phyloP scores from a whole-genome alignment of 35 echinoderm and acorn worm species.

The Acanthaster planci region DNA sequence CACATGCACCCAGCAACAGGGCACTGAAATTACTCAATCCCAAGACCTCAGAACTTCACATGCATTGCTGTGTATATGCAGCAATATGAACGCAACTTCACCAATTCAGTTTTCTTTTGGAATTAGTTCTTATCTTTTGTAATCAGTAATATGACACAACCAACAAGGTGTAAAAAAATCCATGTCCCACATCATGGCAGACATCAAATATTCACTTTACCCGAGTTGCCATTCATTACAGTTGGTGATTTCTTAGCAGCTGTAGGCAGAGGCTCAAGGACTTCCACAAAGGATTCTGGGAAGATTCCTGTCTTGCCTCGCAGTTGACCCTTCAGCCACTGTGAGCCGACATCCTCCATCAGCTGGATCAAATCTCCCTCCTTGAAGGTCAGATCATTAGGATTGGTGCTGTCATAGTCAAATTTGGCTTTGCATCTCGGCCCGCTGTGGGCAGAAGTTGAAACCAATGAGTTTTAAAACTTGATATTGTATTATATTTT shows the following conservation, averaged over 20 bases:
- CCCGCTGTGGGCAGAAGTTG: slow-evolving; percentile 60
- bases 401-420: slow-evolving; percentile 77
- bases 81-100: no score
- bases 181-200: no score
- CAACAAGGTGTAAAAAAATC: no score
- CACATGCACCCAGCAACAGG: no score
- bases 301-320: slow-evolving; percentile 80
- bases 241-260: not conserved
- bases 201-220: no score
- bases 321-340: slow-evolving; percentile 87
- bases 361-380: slow-evolving; percentile 79
- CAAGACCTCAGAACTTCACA: no score
- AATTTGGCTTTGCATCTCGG: slow-evolving; percentile 83
- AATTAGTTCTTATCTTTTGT: no score
- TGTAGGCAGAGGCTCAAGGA: slow-evolving; percentile 84
- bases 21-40: no score
- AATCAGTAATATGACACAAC: no score
- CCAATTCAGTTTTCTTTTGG: no score
- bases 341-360: slow-evolving; percentile 59
- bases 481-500: not conserved
- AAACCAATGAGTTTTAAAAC: not conserved
- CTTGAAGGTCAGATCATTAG: slow-evolving; percentile 69
- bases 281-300: slow-evolving; percentile 76
- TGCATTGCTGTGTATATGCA: no score
- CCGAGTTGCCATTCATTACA: slow-evolving; percentile 1